Percentiles rank a stretch among this genome's conserved stretches.
phyloP scores from a whole-genome alignment of 2,797 vertebrate species.

The Pangasius larnaudii region DNA sequence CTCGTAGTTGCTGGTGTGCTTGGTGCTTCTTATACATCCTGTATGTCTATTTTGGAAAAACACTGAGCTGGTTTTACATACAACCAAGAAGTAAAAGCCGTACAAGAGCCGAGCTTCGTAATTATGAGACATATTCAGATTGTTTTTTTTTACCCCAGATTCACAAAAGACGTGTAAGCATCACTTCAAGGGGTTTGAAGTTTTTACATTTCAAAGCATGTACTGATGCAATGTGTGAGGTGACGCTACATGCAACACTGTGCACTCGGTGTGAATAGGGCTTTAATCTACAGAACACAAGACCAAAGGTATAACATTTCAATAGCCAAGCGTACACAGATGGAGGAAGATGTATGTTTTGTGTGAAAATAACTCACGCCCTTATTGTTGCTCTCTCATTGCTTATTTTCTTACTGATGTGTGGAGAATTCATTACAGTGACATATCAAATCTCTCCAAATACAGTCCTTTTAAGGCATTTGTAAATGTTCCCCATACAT shows the following conservation, averaged over 20 bases:
- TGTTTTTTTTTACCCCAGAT: background rate
- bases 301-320: background rate
- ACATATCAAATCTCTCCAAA: slow-evolving; percentile 1
- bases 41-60: background rate
- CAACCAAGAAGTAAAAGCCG: background rate
- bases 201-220: background rate
- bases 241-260: background rate
- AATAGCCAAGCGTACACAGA: background rate
- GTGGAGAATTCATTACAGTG: slow-evolving; percentile 17
- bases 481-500: background rate
- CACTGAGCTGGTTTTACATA: background rate
- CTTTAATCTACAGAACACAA: background rate
- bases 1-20: background rate
- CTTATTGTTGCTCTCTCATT: background rate
- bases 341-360: background rate
- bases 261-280: background rate
- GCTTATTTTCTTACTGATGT: background rate
- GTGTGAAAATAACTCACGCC: background rate
- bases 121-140: background rate
- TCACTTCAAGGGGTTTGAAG: background rate
- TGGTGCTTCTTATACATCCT: background rate
- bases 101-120: background rate
- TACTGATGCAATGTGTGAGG: background rate
- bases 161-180: background rate
- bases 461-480: background rate